These are phyloP conservation scores for Melanophora roralis DNA, from an alignment of 2,888 invertebrate genomes.

Conservation along the genomic window DNA sequence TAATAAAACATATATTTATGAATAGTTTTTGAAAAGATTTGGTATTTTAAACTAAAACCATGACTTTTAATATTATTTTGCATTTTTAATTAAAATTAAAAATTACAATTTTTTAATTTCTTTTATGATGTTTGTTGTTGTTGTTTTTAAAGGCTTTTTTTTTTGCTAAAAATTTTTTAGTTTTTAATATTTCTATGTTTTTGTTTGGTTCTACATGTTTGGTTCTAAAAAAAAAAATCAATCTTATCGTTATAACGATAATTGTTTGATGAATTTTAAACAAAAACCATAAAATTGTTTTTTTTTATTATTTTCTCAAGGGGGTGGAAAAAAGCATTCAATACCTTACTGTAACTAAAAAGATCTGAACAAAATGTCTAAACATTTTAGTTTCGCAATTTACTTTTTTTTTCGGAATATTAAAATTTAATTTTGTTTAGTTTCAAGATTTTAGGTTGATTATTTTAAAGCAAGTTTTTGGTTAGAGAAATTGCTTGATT, in stretches of 20 bases:
- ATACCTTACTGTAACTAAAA: neutral
- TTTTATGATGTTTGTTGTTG: neutral
- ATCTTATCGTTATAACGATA: slow-evolving; percentile 60
- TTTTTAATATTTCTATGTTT: too few relatives aligned
- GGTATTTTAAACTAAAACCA: slow-evolving; percentile 19
- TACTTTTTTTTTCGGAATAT: slow-evolving; percentile 14
- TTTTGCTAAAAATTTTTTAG: neutral
- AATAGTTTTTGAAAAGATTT: too few relatives aligned
- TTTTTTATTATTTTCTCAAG: neutral
- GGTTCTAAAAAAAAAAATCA: slow-evolving; percentile 21
- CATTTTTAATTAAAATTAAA: slow-evolving; percentile 48
- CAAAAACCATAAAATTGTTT: neutral
- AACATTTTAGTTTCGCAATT: slow-evolving; percentile 24
- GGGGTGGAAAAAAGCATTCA: neutral
- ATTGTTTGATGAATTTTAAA: slow-evolving; percentile 43
- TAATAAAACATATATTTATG: slow-evolving; percentile 36
- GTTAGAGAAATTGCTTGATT: slow-evolving; percentile 40
- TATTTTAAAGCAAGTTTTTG: slow-evolving; percentile 21
- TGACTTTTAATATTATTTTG: slow-evolving; percentile 7
- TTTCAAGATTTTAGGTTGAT: too few relatives aligned
- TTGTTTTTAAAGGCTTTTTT: slow-evolving; percentile 34
- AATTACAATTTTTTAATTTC: slow-evolving; percentile 43
- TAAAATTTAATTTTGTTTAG: slow-evolving; percentile 9
- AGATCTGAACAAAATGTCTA: neutral
- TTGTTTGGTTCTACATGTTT: slow-evolving; percentile 11